Evolutionary conservation across 2,797 vertebrate genomes (phyloP).

Genomic region (Falco peregrinus): DNA sequence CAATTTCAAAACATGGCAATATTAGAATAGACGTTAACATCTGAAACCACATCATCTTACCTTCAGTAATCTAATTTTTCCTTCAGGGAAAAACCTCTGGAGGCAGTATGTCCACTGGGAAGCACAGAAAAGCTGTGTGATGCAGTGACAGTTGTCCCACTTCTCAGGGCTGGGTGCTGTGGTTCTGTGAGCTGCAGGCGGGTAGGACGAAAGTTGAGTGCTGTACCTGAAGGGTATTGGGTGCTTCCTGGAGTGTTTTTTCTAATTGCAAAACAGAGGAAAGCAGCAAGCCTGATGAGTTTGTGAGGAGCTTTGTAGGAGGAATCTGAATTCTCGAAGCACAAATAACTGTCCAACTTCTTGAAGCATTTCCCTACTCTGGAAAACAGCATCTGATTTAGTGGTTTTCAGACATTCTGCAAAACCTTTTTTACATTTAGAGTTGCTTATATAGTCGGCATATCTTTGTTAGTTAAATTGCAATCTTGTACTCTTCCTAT

Average conservation of each 20-base stretch:
- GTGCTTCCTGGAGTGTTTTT: not conserved
- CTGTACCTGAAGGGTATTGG: not conserved
- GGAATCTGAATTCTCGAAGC: not conserved
- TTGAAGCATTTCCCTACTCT: not conserved
- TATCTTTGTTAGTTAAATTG: not conserved
- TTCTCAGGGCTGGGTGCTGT: not conserved
- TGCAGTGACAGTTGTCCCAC: constrained; percentile 23
- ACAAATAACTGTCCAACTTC: not conserved
- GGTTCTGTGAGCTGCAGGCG: not conserved
- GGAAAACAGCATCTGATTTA: not conserved
- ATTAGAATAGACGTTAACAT: constrained; percentile 46
- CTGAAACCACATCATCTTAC: constrained; percentile 21
- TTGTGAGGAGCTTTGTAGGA: not conserved
- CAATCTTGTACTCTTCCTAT: not conserved
- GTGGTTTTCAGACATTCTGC: not conserved
- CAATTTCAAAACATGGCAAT: not conserved
- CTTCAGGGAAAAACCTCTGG: not conserved
- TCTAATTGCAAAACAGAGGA: not conserved
- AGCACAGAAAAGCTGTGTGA: not conserved
- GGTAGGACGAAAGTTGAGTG: not conserved
- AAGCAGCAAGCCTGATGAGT: not conserved
- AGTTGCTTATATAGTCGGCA: not conserved
- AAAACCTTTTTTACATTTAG: not conserved
- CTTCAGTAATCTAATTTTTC: constrained; percentile 18
- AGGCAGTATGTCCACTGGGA: not conserved